These are phyloP conservation scores for Astyanax mexicanus DNA, from an alignment of 2,797 vertebrate species.

Conservation along the genomic window DNA sequence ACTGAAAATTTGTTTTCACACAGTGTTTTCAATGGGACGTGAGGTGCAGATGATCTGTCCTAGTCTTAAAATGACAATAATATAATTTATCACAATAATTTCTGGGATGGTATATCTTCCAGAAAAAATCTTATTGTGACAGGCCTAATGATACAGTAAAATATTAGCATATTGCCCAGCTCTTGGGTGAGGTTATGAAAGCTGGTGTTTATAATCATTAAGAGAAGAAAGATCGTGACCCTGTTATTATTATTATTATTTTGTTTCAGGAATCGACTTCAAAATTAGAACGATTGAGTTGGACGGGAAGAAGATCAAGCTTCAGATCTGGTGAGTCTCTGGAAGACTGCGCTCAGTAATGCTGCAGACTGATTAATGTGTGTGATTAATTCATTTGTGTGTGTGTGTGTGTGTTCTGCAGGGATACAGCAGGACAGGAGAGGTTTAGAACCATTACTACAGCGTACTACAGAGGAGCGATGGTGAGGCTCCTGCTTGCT, in stretches of 20 bases:
- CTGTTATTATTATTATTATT: conserved; percentile 46
- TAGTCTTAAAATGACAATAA: too few relatives aligned
- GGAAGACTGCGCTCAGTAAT: neutral
- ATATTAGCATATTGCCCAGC: too few relatives aligned
- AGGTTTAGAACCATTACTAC: conserved; percentile 98
- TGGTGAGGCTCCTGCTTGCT: conserved; percentile 79
- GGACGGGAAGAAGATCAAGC: conserved; percentile 97
- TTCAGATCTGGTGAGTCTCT: conserved; percentile 94
- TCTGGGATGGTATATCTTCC: too few relatives aligned
- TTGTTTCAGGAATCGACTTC: conserved; percentile 92
- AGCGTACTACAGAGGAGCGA: conserved; percentile 96
- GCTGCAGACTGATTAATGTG: neutral
- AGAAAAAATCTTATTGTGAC: too few relatives aligned
- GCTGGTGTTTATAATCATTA: neutral
- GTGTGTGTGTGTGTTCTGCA: conserved; percentile 55
- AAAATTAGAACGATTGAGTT: conserved; percentile 98
- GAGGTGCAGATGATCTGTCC: too few relatives aligned
- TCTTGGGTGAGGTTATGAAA: neutral
- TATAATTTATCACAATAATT: too few relatives aligned
- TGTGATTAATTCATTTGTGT: too few relatives aligned
- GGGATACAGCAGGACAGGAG: conserved; percentile 98
- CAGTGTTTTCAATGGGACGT: too few relatives aligned
- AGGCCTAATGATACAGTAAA: too few relatives aligned
- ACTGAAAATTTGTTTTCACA: too few relatives aligned
- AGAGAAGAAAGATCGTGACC: neutral